These are phyloP conservation scores for Tenthredo mesomela DNA, from an alignment of 2,888 invertebrate species.

Conservation along the genomic window DNA sequence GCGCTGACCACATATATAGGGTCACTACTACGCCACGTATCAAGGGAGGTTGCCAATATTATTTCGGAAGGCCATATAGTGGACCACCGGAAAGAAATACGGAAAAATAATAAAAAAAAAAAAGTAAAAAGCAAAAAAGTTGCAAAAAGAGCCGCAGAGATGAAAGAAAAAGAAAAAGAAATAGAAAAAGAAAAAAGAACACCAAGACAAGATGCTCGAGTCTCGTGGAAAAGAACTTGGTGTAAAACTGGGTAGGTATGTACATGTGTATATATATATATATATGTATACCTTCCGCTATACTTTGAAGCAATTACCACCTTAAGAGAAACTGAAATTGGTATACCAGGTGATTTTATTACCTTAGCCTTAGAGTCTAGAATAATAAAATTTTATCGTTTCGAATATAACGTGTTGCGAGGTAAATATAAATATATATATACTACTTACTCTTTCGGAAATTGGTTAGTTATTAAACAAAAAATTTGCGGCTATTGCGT, in stretches of 20 bases:
- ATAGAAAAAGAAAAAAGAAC: not conserved
- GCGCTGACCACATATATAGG: not conserved
- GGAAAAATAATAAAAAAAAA: not conserved
- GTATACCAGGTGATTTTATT: constrained; percentile 12
- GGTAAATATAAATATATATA: not conserved
- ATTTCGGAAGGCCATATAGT: not conserved
- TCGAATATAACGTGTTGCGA: not conserved
- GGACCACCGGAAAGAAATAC: not conserved
- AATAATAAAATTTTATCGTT: constrained; percentile 38
- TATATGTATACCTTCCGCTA: not conserved
- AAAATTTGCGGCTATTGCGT: not conserved
- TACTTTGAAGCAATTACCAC: constrained; percentile 1
- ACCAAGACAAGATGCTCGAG: not conserved
- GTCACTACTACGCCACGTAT: not conserved
- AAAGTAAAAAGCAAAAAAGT: not conserved
- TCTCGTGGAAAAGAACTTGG: not conserved
- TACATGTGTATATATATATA: not conserved
- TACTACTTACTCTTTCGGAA: not conserved
- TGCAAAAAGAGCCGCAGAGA: not conserved
- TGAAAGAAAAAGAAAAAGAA: not conserved
- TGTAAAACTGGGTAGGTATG: not conserved
- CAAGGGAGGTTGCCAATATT: constrained; percentile 6
- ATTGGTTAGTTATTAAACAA: not conserved
- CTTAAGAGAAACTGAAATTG: constrained; percentile 11
- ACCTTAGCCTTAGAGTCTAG: not conserved